Conservation (phyloP, 2,113 vertebrate species). For the Pelobates fuscus region DNA sequence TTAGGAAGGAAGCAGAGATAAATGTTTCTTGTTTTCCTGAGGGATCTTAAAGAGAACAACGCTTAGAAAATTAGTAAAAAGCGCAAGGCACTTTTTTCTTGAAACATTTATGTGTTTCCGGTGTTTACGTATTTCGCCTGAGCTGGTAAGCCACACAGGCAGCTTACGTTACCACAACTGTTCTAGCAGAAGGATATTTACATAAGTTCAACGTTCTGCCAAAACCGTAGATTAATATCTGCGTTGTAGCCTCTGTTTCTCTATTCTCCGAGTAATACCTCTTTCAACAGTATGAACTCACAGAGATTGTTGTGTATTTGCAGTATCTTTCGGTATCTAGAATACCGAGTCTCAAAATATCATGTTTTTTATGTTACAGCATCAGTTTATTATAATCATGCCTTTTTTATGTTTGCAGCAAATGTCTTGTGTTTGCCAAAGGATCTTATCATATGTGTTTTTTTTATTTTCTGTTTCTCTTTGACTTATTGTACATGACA, state of each 20-base stretch:
- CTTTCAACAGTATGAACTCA: conserved; percentile 25
- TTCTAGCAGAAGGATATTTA: conserved; percentile 71
- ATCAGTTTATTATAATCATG: conserved; percentile 32
- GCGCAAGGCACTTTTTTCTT: conserved; percentile 45
- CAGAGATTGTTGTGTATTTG: conserved; percentile 18
- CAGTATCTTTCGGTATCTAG: conserved; percentile 22
- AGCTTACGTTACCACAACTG: conserved; percentile 68
- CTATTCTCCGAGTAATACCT: conserved; percentile 35
- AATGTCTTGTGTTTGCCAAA: conserved; percentile 50
- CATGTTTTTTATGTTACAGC: conserved; percentile 30
- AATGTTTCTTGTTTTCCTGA: conserved; percentile 28
- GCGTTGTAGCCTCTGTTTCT: conserved; percentile 53
- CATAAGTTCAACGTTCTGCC: conserved; percentile 65
- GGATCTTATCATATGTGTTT: conserved; percentile 46
- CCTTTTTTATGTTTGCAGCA: conserved; percentile 35
- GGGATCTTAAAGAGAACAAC: conserved; percentile 1
- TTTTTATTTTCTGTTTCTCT: conserved; percentile 47
- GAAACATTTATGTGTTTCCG: conserved; percentile 59
- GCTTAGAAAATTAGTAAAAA: conserved; percentile 20
- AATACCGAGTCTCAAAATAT: conserved; percentile 18
- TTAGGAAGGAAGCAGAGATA: conserved; percentile 7
- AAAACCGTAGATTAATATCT: conserved; percentile 62
- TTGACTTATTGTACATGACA: conserved; percentile 60
- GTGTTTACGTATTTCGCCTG: conserved; percentile 73
- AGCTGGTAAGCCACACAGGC: conserved; percentile 73